Conservation (phyloP, 2,888 invertebrate genomes). For the Drosophila multiciliata region DNA sequence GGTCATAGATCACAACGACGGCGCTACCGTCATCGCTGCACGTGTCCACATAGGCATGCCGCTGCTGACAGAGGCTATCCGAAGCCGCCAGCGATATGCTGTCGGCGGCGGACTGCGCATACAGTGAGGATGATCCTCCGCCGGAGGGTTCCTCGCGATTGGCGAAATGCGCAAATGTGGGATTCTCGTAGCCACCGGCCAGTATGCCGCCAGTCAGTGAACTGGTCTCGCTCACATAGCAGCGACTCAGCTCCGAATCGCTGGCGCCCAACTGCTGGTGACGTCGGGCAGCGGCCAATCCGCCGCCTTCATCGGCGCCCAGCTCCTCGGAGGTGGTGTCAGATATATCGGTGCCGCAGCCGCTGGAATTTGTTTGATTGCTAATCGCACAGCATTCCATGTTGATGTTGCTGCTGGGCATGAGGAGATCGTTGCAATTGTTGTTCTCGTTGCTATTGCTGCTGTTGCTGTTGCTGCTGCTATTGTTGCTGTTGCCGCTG, state of each 20-base stretch:
- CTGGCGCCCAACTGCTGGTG: conserved; percentile 79
- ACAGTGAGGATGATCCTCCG: conserved; percentile 45
- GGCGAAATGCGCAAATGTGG: conserved; percentile 84
- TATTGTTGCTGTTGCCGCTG: conserved; percentile 40
- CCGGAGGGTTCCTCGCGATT: conserved; percentile 58
- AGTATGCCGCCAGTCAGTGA: conserved; percentile 79
- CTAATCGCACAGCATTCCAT: conserved; percentile 73
- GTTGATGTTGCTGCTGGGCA: conserved; percentile 46
- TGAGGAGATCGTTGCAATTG: conserved; percentile 52
- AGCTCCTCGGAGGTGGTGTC: conserved; percentile 82
- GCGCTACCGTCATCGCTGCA: conserved; percentile 77
- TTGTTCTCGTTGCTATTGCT: conserved; percentile 30
- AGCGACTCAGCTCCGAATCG: conserved; percentile 84
- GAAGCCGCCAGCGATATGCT: conserved; percentile 67
- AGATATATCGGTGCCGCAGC: conserved; percentile 83
- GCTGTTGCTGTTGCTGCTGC: conserved; percentile 56
- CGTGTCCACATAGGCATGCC: conserved; percentile 73
- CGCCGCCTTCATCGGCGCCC: conserved; percentile 62
- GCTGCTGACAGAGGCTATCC: conserved; percentile 62
- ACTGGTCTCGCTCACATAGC: conserved; percentile 84
- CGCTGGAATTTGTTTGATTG: conserved; percentile 83
- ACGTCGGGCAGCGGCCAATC: conserved; percentile 37
- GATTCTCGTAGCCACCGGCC: conserved; percentile 84
- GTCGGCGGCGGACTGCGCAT: conserved; percentile 59
- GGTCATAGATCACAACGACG: conserved; percentile 84